phyloP scores from a whole-genome alignment of 2,797 vertebrate species.

The Sciurus carolinensis region DNA sequence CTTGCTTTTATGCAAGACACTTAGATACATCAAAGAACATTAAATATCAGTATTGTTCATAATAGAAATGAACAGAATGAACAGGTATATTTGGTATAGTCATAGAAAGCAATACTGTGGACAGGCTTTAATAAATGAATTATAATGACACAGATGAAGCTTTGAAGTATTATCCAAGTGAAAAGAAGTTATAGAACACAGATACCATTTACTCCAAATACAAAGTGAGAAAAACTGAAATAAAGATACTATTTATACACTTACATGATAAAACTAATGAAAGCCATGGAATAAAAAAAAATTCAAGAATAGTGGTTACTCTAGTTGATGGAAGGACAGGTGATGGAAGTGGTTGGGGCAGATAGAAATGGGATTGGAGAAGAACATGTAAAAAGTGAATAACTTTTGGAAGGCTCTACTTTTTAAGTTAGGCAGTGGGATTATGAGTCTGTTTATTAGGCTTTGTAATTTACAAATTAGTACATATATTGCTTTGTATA shows the following conservation, averaged over 20 bases:
- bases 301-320: neutral
- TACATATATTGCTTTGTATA: neutral
- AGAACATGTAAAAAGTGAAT: fast-evolving
- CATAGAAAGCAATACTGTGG: neutral
- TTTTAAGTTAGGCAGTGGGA: too few species aligned
- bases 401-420: neutral
- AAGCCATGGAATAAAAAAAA: neutral
- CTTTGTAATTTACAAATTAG: neutral
- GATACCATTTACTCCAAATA: neutral
- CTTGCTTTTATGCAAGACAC: neutral
- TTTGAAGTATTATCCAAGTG: slow-evolving; percentile 6
- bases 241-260: neutral
- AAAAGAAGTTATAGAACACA: neutral
- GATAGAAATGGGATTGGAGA: neutral
- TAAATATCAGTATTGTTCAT: neutral
- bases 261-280: neutral
- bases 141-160: neutral
- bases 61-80: neutral
- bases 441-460: too few species aligned
- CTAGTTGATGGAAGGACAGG: neutral
- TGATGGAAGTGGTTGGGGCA: neutral
- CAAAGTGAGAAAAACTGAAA: slow-evolving; percentile 8
- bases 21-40: neutral
- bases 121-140: neutral
- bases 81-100: neutral